Conservation (phyloP, 2,797 vertebrate genomes). For the Danio tinwini region DNA sequence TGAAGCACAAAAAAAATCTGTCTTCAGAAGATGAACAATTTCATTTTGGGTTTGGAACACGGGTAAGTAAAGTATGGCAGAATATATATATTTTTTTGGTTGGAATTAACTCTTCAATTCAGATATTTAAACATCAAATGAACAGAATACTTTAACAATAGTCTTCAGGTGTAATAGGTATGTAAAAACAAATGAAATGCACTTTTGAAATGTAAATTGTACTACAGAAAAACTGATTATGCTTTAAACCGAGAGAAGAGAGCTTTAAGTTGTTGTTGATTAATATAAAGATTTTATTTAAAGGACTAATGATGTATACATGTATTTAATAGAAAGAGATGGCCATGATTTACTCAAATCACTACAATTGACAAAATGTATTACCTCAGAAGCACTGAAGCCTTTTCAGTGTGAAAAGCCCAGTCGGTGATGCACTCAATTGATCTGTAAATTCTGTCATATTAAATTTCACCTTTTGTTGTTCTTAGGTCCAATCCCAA, state of each 20-base stretch:
- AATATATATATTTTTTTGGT: too few species aligned
- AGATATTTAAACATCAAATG: constrained; percentile 67
- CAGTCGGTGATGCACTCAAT: not conserved
- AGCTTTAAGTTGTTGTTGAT: constrained; percentile 38
- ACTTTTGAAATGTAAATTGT: constrained; percentile 21
- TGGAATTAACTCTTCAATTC: constrained; percentile 42
- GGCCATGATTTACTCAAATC: not conserved
- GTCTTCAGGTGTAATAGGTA: constrained; percentile 32
- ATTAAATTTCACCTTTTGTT: not conserved
- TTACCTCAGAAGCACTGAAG: not conserved
- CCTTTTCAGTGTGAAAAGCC: not conserved
- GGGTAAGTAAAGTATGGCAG: too few species aligned
- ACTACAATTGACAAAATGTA: not conserved
- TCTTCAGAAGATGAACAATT: too few species aligned
- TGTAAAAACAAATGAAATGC: not conserved
- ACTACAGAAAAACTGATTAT: constrained; percentile 40
- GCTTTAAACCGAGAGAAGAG: constrained; percentile 40
- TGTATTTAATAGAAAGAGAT: not conserved
- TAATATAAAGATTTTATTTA: not conserved
- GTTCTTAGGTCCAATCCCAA: too few species aligned
- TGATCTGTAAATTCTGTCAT: not conserved
- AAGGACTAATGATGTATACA: constrained; percentile 26
- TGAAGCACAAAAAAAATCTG: too few species aligned
- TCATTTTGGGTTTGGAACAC: too few species aligned
- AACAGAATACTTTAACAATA: constrained; percentile 43